Evolutionary conservation across 1,140 invertebrate genomes (phyloP).

Genomic region (Apis laboriosa): DNA sequence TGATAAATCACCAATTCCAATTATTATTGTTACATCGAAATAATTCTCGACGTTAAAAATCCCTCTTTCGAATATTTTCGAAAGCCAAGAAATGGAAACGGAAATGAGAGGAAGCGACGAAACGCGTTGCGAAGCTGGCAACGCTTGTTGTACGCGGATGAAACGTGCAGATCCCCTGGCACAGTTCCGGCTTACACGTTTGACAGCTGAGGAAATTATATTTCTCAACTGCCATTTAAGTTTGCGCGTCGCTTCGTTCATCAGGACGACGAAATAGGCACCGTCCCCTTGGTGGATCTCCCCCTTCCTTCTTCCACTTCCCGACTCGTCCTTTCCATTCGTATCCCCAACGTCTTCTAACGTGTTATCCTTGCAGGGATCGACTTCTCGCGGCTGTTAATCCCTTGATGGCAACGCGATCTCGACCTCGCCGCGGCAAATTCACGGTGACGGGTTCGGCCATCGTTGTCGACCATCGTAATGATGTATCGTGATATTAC

Average conservation of each 20-base stretch:
- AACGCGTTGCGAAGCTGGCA: conserved; percentile 32
- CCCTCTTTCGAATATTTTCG: not conserved
- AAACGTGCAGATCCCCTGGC: conserved; percentile 59
- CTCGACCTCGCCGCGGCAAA: conserved; percentile 60
- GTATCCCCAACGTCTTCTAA: conserved; percentile 21
- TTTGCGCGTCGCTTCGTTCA: conserved; percentile 71
- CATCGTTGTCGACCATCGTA: conserved; percentile 55
- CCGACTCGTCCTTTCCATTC: conserved; percentile 49
- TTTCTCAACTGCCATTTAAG: conserved; percentile 79
- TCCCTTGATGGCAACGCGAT: conserved; percentile 74
- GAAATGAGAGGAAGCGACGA: not conserved
- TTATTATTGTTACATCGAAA: not conserved
- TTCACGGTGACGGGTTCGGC: conserved; percentile 66
- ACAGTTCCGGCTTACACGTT: conserved; percentile 71
- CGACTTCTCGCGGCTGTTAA: conserved; percentile 61
- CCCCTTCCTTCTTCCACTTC: conserved; percentile 51
- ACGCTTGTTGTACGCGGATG: conserved; percentile 47
- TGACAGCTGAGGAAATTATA: conserved; percentile 78
- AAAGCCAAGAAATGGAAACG: conserved; percentile 6
- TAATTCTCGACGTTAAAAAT: not conserved
- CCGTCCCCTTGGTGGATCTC: conserved; percentile 48
- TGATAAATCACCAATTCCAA: not conserved
- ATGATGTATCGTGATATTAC: conserved; percentile 47
- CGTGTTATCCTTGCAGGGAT: conserved; percentile 55
- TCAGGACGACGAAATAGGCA: conserved; percentile 61